Conservation (phyloP, 2,888 invertebrate genomes). For the Siphlonurus alternatus region DNA sequence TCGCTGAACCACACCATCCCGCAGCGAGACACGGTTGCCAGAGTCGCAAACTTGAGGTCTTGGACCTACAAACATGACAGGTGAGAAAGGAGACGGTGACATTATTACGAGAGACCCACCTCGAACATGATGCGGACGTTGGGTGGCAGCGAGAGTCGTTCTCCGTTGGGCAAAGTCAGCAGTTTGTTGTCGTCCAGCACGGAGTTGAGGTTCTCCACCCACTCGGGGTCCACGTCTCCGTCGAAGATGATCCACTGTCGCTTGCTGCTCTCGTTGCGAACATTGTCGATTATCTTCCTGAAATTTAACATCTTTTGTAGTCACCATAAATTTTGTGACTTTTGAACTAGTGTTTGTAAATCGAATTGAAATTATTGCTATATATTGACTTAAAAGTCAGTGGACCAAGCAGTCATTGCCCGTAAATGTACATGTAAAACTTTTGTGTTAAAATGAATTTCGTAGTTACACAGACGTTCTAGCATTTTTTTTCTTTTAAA, state of each 20-base stretch:
- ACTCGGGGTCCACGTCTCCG: conserved; percentile 99
- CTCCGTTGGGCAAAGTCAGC: conserved; percentile 93
- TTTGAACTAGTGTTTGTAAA: no score
- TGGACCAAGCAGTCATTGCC: no score
- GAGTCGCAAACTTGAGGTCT: conserved; percentile 93
- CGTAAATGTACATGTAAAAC: no score
- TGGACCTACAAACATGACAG: conserved; percentile 42
- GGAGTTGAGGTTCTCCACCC: conserved; percentile 99
- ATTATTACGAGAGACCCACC: conserved; percentile 26
- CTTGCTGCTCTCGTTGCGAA: conserved; percentile 95
- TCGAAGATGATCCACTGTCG: conserved; percentile 99
- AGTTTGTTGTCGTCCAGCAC: conserved; percentile 98
- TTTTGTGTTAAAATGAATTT: no score
- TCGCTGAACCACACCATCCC: conserved; percentile 99
- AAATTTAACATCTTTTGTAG: no score
- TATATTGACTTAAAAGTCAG: no score
- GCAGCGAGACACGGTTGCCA: conserved; percentile 98
- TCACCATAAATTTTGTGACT: no score
- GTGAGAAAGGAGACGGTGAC: neutral
- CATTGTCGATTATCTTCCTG: conserved; percentile 96
- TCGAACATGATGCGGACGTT: conserved; percentile 94
- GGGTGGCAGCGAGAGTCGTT: conserved; percentile 90
- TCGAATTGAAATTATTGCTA: no score
- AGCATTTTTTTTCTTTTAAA: no score
- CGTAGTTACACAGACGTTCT: no score